A percentile compares a stretch with the other conserved stretches of the same genome.
These are phyloP conservation scores for Oxyura jamaicensis DNA, from an alignment of 2,113 vertebrate genomes.

Conservation along the genomic window DNA sequence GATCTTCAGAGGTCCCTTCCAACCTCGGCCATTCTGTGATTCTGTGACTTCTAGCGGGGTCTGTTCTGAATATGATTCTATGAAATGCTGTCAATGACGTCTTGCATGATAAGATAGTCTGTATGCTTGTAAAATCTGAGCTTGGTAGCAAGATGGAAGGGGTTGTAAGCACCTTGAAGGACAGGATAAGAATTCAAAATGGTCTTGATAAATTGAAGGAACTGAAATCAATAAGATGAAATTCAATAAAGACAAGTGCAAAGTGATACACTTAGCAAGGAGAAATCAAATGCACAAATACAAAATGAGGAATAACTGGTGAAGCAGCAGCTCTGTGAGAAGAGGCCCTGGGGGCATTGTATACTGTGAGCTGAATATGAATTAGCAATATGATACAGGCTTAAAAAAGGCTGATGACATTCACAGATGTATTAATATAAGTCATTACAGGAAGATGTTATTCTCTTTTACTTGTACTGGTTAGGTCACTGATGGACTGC, in stretches of 20 bases:
- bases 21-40: too few species aligned
- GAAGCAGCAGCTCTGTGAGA: constrained; percentile 36
- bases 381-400: background rate
- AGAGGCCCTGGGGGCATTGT: constrained; percentile 15
- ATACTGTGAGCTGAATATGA: constrained; percentile 21
- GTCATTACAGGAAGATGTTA: constrained; percentile 18
- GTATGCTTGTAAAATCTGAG: background rate
- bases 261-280: constrained; percentile 53
- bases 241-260: constrained; percentile 59
- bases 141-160: background rate
- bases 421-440: constrained; percentile 3
- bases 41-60: background rate
- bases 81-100: background rate
- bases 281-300: constrained; percentile 58
- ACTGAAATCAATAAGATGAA: constrained; percentile 55
- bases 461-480: background rate
- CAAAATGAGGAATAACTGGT: constrained; percentile 48
- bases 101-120: background rate
- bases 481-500: background rate
- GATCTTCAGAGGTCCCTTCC: too few species aligned
- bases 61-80: background rate
- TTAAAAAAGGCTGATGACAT: constrained; percentile 29
- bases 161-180: background rate
- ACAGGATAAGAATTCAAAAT: constrained; percentile 34
- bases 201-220: constrained; percentile 45